Conservation (phyloP, 2,888 invertebrate genomes). For the Eulithis prunata region DNA sequence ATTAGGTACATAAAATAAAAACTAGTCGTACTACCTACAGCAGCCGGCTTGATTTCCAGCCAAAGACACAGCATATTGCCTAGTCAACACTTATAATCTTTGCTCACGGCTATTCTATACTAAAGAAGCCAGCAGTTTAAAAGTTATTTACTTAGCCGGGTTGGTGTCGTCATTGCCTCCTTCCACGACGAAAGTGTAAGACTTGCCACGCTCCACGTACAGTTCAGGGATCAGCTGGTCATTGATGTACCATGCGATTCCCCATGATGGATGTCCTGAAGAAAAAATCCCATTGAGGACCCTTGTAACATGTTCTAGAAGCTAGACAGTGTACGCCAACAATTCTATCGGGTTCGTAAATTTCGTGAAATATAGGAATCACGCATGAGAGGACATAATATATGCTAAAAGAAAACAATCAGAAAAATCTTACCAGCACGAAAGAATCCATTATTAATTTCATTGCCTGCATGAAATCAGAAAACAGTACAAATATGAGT, state of each 20-base stretch:
- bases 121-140: too few species aligned
- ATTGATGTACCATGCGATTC: slow-evolving; percentile 97
- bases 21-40: too few species aligned
- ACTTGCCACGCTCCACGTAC: slow-evolving; percentile 93
- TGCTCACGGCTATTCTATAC: too few species aligned
- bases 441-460: slow-evolving; percentile 67
- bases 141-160: slow-evolving; percentile 85
- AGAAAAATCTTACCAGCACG: slow-evolving; percentile 55
- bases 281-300: not conserved
- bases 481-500: slow-evolving; percentile 8
- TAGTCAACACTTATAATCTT: too few species aligned
- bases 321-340: too few species aligned
- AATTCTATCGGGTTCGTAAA: too few species aligned
- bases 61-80: too few species aligned
- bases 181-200: slow-evolving; percentile 93
- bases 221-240: slow-evolving; percentile 95
- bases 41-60: too few species aligned
- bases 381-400: too few species aligned
- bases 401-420: not conserved
- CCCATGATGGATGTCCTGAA: slow-evolving; percentile 91
- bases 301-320: too few species aligned
- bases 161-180: slow-evolving; percentile 92
- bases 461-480: slow-evolving; percentile 75
- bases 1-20: too few species aligned
- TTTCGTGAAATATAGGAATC: too few species aligned